Base-by-base conservation (phyloP, 2,888 invertebrate species). In the Aphidoletes aphidimyza region DNA sequence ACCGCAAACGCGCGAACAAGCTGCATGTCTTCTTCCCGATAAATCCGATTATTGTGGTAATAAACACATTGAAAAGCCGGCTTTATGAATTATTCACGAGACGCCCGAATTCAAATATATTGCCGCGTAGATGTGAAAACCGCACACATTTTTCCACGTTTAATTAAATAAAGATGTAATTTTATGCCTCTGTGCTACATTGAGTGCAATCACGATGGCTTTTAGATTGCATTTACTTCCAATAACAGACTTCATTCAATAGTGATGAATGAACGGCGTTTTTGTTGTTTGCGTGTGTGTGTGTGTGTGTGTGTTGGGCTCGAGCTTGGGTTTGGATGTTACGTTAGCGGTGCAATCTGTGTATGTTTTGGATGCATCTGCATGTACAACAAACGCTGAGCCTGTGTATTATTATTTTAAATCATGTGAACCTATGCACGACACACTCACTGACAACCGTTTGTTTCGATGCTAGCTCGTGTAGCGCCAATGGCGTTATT, bases 41-140 rank as follows among this genome's bases (percentile, higher is more conserved):
- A 69, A 69, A 69, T 69, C 69, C 30, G 69, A 69, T 69, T 69
- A 69, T 69, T 69, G 34, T 34, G 69, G 69, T 69, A 69, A 69
- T 69, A 69, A 69, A 69, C 30, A 30, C 30, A 69, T 54, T 5
- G 22, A 54, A 47, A 54, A n/a, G 69, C 69, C 30, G 69, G 69
- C 69, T 69, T 30, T 69, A 30, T 69, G 30, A 69, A 30, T 30
- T 30, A 69, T 69, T 69, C 69, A 69, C 26, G n/a, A n/a, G n/a
- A n/a, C n/a, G n/a, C n/a, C n/a, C n/a, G n/a, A 0, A 69, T n/a
- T 3, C 22, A 22, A 54, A 26, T 0, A 54, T 26, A n/a, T 26
- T 6, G 22, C 2, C 69, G 11, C 69, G 17, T 69, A 69, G 69
- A 69, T 0, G 30, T 69, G 54, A 54, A 69, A 69, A 69, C 69